These are phyloP conservation scores for Trematomus loennbergii DNA, from an alignment of 2,113 vertebrate genomes.

Conservation along the genomic window DNA sequence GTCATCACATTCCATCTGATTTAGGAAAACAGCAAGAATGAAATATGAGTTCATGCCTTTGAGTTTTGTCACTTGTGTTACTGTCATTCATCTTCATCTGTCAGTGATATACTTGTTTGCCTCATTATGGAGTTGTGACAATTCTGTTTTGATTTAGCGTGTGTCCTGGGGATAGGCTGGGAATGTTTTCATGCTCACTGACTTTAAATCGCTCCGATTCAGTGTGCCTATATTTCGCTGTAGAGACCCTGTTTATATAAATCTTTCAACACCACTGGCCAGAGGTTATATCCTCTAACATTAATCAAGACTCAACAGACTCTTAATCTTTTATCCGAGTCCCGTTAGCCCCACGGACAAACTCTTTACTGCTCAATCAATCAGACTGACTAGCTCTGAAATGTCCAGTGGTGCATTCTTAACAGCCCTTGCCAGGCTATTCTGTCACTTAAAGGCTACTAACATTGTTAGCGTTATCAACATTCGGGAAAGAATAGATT, in stretches of 20 bases:
- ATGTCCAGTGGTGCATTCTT: conserved; percentile 60
- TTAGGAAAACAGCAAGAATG: conserved; percentile 14
- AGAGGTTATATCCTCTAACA: conserved; percentile 64
- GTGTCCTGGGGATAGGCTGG: conserved; percentile 45
- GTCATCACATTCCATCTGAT: conserved; percentile 43
- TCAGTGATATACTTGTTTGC: conserved; percentile 51
- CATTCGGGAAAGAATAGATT: conserved; percentile 14
- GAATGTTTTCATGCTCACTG: conserved; percentile 46
- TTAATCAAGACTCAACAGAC: conserved; percentile 77
- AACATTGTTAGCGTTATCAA: conserved; percentile 45
- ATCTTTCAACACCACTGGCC: conserved; percentile 65
- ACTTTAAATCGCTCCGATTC: conserved; percentile 46
- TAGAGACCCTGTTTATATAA: conserved; percentile 62
- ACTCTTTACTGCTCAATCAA: conserved; percentile 79
- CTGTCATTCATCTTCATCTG: conserved; percentile 32
- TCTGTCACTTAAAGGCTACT: conserved; percentile 37
- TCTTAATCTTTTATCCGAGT: conserved; percentile 74
- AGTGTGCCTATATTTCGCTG: conserved; percentile 37
- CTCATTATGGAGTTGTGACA: conserved; percentile 51
- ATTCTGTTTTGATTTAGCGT: conserved; percentile 45
- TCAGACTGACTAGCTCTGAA: conserved; percentile 74
- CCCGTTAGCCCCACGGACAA: conserved; percentile 71
- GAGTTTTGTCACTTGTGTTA: background rate
- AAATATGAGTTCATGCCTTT: conserved; percentile 30
- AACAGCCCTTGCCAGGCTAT: conserved; percentile 40